These are phyloP conservation scores for Arrhamphus sclerolepis DNA, from an alignment of 2,797 vertebrate species.

Conservation along the genomic window DNA sequence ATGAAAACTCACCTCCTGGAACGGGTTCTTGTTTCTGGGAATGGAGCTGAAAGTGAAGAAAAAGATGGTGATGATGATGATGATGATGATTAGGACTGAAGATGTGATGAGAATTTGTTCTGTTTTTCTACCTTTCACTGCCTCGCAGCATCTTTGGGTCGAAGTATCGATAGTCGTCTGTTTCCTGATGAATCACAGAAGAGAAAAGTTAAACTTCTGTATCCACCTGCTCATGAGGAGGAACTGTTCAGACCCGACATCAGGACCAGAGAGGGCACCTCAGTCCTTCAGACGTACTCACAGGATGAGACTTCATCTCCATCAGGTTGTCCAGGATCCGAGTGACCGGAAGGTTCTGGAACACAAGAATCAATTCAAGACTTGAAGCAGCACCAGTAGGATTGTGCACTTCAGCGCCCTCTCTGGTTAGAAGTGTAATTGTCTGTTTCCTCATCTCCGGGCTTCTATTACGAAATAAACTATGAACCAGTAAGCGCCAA, in stretches of 20 bases:
- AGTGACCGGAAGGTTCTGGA: constrained; percentile 94
- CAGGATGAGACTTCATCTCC: constrained; percentile 98
- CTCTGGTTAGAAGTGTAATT: too few relatives aligned
- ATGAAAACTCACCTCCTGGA: constrained; percentile 91
- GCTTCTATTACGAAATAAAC: too few relatives aligned
- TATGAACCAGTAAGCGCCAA: too few relatives aligned
- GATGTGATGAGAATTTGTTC: neutral
- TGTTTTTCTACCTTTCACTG: constrained; percentile 88
- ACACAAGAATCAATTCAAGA: neutral
- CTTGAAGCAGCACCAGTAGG: too few relatives aligned
- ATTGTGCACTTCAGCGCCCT: too few relatives aligned
- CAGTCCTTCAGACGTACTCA: too few relatives aligned
- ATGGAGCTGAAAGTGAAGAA: constrained; percentile 84
- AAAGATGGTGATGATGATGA: constrained; percentile 24
- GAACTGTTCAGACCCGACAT: too few relatives aligned
- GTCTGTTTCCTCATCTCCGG: too few relatives aligned
- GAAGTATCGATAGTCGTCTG: constrained; percentile 97
- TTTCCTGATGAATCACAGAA: constrained; percentile 83
- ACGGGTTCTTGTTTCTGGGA: constrained; percentile 98
- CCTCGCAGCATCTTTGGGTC: constrained; percentile 98
- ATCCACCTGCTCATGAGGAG: too few relatives aligned
- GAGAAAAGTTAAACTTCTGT: neutral
- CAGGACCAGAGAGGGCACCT: too few relatives aligned
- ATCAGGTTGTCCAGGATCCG: constrained; percentile 95
- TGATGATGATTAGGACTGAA: constrained; percentile 10